Evolutionary conservation across 1,140 invertebrate species (phyloP).

Genomic region (Drosophila neocordata): DNA sequence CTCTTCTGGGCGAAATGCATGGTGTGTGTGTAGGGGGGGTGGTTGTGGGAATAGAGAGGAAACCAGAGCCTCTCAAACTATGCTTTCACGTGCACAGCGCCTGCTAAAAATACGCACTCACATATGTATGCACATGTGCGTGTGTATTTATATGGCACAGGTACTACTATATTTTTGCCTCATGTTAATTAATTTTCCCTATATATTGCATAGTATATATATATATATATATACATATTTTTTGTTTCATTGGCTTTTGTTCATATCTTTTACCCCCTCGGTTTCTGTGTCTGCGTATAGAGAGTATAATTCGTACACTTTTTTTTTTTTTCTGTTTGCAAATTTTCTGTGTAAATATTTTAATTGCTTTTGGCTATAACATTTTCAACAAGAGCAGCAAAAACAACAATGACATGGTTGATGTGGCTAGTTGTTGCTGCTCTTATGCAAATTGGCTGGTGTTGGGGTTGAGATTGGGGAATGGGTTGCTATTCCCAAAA

Average conservation of each 20-base stretch:
- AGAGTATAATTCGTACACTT: slow-evolving; percentile 46
- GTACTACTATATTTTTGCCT: slow-evolving; percentile 48
- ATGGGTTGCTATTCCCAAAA: slow-evolving; percentile 31
- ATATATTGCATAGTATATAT: slow-evolving; percentile 2
- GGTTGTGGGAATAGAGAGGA: no score
- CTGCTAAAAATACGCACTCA: slow-evolving; percentile 60
- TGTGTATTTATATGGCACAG: background rate
- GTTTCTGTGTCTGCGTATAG: background rate
- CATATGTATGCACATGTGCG: slow-evolving; percentile 1
- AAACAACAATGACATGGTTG: slow-evolving; percentile 34
- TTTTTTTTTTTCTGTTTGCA: slow-evolving; percentile 42
- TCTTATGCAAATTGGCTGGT: background rate
- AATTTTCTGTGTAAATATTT: slow-evolving; percentile 70
- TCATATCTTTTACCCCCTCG: background rate
- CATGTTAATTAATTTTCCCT: slow-evolving; percentile 70
- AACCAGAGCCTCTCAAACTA: slow-evolving; percentile 41
- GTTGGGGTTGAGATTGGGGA: slow-evolving; percentile 20
- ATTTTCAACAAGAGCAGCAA: slow-evolving; percentile 37
- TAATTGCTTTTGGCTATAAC: slow-evolving; percentile 66
- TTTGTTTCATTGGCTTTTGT: slow-evolving; percentile 13
- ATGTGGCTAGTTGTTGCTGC: slow-evolving; percentile 25
- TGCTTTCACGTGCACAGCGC: slow-evolving; percentile 67
- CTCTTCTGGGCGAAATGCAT: background rate
- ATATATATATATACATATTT: slow-evolving; percentile 1
- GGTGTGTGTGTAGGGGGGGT: slow-evolving; percentile 2